Base-by-base conservation (phyloP, 2,113 vertebrate species). In the Balaeniceps rex region DNA sequence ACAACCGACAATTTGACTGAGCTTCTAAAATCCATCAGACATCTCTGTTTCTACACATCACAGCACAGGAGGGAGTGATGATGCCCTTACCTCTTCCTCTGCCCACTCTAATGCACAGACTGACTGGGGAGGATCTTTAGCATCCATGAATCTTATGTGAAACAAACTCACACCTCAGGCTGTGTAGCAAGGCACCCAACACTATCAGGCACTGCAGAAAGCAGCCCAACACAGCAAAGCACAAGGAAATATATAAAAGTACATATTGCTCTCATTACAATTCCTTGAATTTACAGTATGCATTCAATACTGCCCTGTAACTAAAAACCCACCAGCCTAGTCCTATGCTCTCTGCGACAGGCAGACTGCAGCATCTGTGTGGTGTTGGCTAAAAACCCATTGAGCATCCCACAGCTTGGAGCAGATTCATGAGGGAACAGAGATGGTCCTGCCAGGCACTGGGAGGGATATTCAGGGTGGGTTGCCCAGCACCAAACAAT, bases 321-420 rank as follows among this genome's bases (percentile, higher is more conserved):
- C 29, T 57, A 22, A 76, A 94, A 90, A 12, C 25, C 15, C 34
- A 68, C 12, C 14, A 74, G 15, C 22, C 49, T n/a, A 58, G 44
- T 47, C 52, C 61, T 44, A 28, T 0, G 0, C 12, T 46, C 16
- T 78, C 55, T 40, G 22, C 3, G 8, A 54, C 5, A 11, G 55
- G 42, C 68, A 86, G 55, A 78, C 12, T 42, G 80, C 24, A 92
- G 60, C 66, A 92, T 65, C 83, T 85, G 46, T 25, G n/a, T 51
- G 22, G 29, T 33, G 23, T 4, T 88, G 49, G 83, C 72, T 84
- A 60, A 94, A 92, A 95, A n/a, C 12, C 10, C 16, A 47, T 0
- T 9, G 55, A 77, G 46, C 51, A 49, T 38, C 58, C 49, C 49
- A 47, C 40, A 81, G 29, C 61, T 65, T 81, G 38, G 51, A 91